These are phyloP conservation scores for Halyomorpha halys DNA, from an alignment of 1,140 invertebrate genomes.

Conservation along the genomic window DNA sequence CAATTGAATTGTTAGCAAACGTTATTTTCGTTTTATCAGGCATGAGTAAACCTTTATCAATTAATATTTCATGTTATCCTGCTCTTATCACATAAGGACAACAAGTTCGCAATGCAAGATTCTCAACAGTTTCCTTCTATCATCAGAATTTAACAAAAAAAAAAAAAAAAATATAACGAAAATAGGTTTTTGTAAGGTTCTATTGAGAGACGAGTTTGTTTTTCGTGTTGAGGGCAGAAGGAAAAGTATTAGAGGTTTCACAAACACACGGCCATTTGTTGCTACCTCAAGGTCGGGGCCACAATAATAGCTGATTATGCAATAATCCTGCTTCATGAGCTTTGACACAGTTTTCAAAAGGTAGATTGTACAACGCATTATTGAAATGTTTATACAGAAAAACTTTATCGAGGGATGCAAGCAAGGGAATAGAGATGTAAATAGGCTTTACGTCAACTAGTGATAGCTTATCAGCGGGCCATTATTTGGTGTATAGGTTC, in stretches of 20 bases:
- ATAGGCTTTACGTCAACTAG: not conserved
- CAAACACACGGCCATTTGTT: constrained; percentile 17
- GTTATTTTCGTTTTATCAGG: too few species aligned
- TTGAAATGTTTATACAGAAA: not conserved
- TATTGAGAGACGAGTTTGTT: not conserved
- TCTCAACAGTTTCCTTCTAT: too few species aligned
- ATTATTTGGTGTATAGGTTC: constrained; percentile 1
- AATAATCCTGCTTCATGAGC: constrained; percentile 13
- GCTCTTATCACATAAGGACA: too few species aligned
- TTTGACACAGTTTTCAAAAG: constrained; percentile 13
- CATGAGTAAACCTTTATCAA: too few species aligned
- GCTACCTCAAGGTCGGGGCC: constrained; percentile 14
- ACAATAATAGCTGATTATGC: constrained; percentile 18
- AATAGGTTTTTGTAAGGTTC: too few species aligned
- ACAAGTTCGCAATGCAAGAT: too few species aligned
- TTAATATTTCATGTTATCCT: too few species aligned
- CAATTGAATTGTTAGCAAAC: too few species aligned
- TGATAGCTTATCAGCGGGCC: not conserved
- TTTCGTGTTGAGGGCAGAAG: not conserved
- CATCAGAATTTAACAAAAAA: too few species aligned
- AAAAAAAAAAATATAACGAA: too few species aligned
- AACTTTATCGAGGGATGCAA: not conserved
- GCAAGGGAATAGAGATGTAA: not conserved
- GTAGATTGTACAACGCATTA: too few species aligned
- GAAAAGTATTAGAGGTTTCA: constrained; percentile 13